Conservation (phyloP, 2,797 vertebrate species). For the Chelon auratus region DNA sequence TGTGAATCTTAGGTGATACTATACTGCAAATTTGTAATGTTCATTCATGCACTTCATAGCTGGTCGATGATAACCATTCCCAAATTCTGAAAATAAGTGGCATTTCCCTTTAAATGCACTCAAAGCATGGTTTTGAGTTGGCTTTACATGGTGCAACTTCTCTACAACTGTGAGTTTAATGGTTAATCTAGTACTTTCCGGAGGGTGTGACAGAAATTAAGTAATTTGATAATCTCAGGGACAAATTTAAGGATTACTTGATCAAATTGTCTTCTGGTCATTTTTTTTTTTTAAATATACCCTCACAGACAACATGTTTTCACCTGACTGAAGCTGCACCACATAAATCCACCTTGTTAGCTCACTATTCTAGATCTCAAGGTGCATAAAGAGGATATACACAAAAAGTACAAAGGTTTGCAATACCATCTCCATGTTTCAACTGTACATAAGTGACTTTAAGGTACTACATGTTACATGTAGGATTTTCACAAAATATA, state of each 20-base stretch:
- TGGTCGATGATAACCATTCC: neutral
- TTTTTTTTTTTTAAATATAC: neutral
- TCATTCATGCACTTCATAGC: slow-evolving; percentile 25
- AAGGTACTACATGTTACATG: slow-evolving; percentile 72
- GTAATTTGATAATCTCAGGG: neutral
- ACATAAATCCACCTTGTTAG: slow-evolving; percentile 55
- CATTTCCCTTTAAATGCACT: slow-evolving; percentile 72
- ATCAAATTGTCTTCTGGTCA: neutral
- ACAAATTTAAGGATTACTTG: neutral
- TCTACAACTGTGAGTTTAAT: slow-evolving; percentile 12
- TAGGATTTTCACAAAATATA: slow-evolving; percentile 73
- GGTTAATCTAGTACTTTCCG: slow-evolving; percentile 14
- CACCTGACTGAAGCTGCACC: slow-evolving; percentile 39
- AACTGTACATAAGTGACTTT: slow-evolving; percentile 61
- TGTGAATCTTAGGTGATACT: neutral
- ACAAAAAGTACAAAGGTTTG: slow-evolving; percentile 67
- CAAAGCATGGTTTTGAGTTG: slow-evolving; percentile 40
- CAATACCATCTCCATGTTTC: slow-evolving; percentile 56
- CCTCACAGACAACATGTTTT: slow-evolving; percentile 4
- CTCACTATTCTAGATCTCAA: slow-evolving; percentile 47
- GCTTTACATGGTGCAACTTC: slow-evolving; percentile 57
- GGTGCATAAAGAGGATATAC: slow-evolving; percentile 70
- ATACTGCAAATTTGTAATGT: slow-evolving; percentile 7
- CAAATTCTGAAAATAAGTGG: slow-evolving; percentile 60
- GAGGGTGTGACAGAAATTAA: slow-evolving; percentile 7